These are phyloP conservation scores for Troilus luridus DNA, from an alignment of 2,888 invertebrate genomes.

Conservation along the genomic window DNA sequence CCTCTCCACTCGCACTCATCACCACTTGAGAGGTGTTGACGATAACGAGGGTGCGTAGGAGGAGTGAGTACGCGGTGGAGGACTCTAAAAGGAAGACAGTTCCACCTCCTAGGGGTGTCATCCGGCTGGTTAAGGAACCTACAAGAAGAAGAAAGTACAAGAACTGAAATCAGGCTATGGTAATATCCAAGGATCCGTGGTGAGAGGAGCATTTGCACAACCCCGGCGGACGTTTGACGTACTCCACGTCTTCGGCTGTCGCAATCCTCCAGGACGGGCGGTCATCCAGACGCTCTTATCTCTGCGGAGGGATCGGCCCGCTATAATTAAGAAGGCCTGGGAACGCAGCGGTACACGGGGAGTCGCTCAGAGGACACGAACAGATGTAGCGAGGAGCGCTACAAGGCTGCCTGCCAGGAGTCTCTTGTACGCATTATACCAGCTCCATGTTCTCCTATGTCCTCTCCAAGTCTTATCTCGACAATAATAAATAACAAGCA, in stretches of 20 bases:
- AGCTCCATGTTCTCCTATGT: background rate
- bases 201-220: constrained; percentile 37
- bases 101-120: background rate
- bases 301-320: background rate
- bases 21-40: background rate
- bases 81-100: background rate
- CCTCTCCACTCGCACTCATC: background rate
- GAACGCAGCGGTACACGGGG: background rate
- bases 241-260: background rate
- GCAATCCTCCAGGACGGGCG: background rate
- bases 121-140: constrained; percentile 7
- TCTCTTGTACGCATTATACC: constrained; percentile 44
- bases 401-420: constrained; percentile 36
- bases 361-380: background rate
- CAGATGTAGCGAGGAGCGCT: constrained; percentile 31
- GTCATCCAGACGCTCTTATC: constrained; percentile 30
- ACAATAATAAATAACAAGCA: background rate
- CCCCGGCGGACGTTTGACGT: background rate
- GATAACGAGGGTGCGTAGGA: background rate
- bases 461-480: background rate
- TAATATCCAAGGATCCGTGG: constrained; percentile 10
- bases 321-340: constrained; percentile 41
- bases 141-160: constrained; percentile 38
- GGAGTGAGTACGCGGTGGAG: background rate
- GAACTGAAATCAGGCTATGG: background rate